Conservation (phyloP, 2,113 vertebrate species). For the Psilopsiagon aymara region DNA sequence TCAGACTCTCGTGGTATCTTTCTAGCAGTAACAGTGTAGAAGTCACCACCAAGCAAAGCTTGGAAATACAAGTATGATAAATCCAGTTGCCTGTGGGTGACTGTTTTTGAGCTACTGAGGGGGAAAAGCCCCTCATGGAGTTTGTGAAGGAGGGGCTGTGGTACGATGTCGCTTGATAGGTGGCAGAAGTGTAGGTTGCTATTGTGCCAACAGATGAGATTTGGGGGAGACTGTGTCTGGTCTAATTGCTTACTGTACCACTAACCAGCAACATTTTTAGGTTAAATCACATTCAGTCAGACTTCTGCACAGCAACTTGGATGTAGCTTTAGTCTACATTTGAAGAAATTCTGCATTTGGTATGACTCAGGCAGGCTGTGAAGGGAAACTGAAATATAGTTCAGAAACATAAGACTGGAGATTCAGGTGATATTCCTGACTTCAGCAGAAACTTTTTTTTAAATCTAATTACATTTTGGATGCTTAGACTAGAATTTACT, state of each 20-base stretch:
- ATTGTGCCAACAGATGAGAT: neutral
- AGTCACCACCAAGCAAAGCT: neutral
- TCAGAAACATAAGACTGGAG: neutral
- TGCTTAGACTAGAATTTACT: neutral
- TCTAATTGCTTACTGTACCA: neutral
- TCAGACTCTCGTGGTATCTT: neutral
- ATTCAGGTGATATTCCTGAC: neutral
- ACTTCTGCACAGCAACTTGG: neutral
- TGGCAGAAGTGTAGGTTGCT: neutral
- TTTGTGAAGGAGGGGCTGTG: neutral
- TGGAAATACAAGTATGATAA: neutral
- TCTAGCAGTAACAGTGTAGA: neutral
- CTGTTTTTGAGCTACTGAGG: neutral
- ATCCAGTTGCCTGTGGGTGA: accelerated
- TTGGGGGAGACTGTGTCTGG: neutral
- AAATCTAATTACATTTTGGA: neutral
- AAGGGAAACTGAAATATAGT: neutral
- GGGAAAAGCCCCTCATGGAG: neutral
- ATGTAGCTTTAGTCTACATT: neutral
- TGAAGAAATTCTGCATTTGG: neutral
- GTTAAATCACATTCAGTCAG: neutral
- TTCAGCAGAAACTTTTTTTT: neutral
- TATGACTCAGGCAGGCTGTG: neutral
- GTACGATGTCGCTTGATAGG: accelerated
- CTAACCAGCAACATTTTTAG: neutral